Evolutionary conservation across 2,888 invertebrate genomes (phyloP).

Genomic region (Oscheius sp.): DNA sequence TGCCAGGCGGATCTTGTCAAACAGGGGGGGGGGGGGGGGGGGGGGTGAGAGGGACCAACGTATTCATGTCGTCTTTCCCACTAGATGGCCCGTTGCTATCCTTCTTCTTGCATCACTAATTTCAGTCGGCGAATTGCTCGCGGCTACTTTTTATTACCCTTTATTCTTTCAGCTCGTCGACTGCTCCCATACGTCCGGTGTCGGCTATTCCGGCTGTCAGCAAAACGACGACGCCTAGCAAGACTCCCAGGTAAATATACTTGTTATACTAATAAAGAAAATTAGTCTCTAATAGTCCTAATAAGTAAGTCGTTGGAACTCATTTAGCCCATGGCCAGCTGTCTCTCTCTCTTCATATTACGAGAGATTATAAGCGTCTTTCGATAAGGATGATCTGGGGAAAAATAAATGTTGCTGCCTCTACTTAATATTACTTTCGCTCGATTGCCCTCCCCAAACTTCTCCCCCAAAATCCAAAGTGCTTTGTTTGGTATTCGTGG

Average conservation of each 20-base stretch:
- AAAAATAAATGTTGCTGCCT: too few relatives aligned
- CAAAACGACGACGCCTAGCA: background rate
- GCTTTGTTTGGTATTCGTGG: conserved; percentile 23
- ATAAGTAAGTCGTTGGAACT: too few relatives aligned
- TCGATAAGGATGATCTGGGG: too few relatives aligned
- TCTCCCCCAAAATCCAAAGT: background rate
- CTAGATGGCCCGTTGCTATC: background rate
- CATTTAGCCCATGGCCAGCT: too few relatives aligned
- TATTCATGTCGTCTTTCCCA: conserved; percentile 15
- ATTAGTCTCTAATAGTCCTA: too few relatives aligned
- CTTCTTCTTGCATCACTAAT: background rate
- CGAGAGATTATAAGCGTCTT: too few relatives aligned
- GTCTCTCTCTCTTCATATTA: too few relatives aligned
- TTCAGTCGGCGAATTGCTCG: background rate
- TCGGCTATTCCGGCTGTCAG: conserved; percentile 1
- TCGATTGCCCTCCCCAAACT: too few relatives aligned
- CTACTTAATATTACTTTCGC: too few relatives aligned
- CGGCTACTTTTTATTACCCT: too few relatives aligned
- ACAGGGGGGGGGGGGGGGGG: background rate
- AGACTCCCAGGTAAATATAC: background rate
- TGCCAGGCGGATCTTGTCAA: background rate
- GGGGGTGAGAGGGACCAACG: background rate
- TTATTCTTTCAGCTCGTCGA: background rate
- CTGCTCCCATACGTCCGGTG: background rate
- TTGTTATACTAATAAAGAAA: too few relatives aligned